phyloP scores from a whole-genome alignment of 2,888 invertebrate species.

The Spialia ferax region DNA sequence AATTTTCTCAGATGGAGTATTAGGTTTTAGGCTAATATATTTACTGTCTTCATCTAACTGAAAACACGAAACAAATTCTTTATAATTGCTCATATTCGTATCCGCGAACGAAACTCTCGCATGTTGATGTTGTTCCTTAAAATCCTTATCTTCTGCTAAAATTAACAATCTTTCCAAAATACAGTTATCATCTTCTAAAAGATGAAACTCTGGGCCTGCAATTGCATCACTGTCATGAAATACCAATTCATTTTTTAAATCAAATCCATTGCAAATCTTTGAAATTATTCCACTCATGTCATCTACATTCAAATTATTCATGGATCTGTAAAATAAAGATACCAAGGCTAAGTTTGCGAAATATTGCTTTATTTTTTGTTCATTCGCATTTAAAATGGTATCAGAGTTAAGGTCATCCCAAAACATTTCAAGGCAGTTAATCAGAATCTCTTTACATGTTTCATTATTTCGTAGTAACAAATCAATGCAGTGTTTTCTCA shows the following conservation, averaged over 20 bases:
- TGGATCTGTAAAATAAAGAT: conserved; percentile 69
- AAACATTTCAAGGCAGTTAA: conserved; percentile 80
- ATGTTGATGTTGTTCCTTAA: conserved; percentile 67
- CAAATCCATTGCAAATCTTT: conserved; percentile 59
- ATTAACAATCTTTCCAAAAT: conserved; percentile 89
- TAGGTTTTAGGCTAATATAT: conserved; percentile 63
- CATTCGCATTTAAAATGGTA: conserved; percentile 51
- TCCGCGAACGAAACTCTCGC: conserved; percentile 87
- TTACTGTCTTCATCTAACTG: conserved; percentile 68
- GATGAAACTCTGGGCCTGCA: conserved; percentile 57
- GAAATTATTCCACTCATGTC: conserved; percentile 64
- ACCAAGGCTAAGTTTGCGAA: conserved; percentile 67
- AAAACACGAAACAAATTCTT: conserved; percentile 86
- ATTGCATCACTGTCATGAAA: conserved; percentile 45
- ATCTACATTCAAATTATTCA: conserved; percentile 64
- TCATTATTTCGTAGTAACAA: conserved; percentile 89
- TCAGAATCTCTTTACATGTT: conserved; percentile 87
- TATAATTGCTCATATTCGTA: conserved; percentile 75
- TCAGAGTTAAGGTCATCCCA: conserved; percentile 65
- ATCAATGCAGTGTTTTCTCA: conserved; percentile 90
- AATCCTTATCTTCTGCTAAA: conserved; percentile 81
- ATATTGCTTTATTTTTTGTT: conserved; percentile 62
- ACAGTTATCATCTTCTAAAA: conserved; percentile 86
- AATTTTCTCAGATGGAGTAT: conserved; percentile 62
- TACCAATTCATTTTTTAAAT: conserved; percentile 48